Percentiles rank a stretch among this genome's conserved stretches.
phyloP scores from a whole-genome alignment of 2,797 vertebrate species.

The Holocentrus rufus region DNA sequence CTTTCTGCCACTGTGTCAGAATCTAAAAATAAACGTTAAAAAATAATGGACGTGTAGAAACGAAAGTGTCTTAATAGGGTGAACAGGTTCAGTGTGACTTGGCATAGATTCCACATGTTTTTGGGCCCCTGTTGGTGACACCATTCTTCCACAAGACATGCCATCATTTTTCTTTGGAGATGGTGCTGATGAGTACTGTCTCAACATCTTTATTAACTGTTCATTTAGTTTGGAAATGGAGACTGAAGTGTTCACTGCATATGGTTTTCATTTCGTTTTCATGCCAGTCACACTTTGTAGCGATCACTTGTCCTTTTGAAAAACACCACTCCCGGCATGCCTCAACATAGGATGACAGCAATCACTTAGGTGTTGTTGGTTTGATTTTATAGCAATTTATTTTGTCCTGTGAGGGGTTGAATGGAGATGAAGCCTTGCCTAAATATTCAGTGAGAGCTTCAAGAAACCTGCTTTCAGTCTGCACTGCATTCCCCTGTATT shows the following conservation, averaged over 20 bases:
- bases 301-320: slow-evolving; percentile 59
- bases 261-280: slow-evolving; percentile 39
- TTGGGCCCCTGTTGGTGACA: slow-evolving; percentile 10
- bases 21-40: slow-evolving; percentile 12
- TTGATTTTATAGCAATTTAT: slow-evolving; percentile 12
- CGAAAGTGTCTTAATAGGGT: slow-evolving; percentile 8
- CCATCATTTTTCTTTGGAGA: slow-evolving; percentile 15
- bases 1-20: background rate
- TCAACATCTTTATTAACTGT: slow-evolving; percentile 2
- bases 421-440: background rate
- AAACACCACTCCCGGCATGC: slow-evolving; percentile 59
- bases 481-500: background rate
- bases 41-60: slow-evolving; percentile 20
- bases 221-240: slow-evolving; percentile 14
- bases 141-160: background rate
- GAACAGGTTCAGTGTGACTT: slow-evolving; percentile 28
- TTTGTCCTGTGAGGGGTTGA: background rate
- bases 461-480: background rate
- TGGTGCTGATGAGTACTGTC: slow-evolving; percentile 16
- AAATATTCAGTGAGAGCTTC: slow-evolving; percentile 4
- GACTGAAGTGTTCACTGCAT: slow-evolving; percentile 20
- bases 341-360: slow-evolving; percentile 20
- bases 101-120: slow-evolving; percentile 11
- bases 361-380: slow-evolving; percentile 10
- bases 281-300: slow-evolving; percentile 47